Conservation (phyloP, 2,113 vertebrate genomes). For the Ameiurus melas region DNA sequence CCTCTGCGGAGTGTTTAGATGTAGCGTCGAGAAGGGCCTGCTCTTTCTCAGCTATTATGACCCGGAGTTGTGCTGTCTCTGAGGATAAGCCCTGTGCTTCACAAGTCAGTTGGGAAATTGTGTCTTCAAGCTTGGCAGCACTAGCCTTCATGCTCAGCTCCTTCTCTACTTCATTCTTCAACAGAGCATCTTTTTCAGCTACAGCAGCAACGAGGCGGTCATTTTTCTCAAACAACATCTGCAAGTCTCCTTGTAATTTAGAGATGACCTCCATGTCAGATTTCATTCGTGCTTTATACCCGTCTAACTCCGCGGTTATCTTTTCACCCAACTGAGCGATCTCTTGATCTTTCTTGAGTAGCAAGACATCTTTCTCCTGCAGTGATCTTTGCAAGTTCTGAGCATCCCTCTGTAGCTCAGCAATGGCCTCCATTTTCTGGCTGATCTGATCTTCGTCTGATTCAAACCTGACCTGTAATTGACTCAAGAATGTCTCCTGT, state of each 20-base stretch:
- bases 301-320: constrained; percentile 64
- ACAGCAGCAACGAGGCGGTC: constrained; percentile 62
- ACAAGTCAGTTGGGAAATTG: constrained; percentile 58
- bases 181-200: constrained; percentile 66
- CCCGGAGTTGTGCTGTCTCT: constrained; percentile 68
- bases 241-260: constrained; percentile 69
- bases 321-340: constrained; percentile 68
- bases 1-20: constrained; percentile 53
- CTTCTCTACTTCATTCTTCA: constrained; percentile 71
- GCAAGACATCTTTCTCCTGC: constrained; percentile 67
- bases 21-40: constrained; percentile 56
- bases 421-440: constrained; percentile 64
- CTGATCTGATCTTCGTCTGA: constrained; percentile 64
- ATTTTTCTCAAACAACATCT: constrained; percentile 56
- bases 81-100: constrained; percentile 65
- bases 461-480: constrained; percentile 63
- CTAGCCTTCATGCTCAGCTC: constrained; percentile 60
- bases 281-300: constrained; percentile 69
- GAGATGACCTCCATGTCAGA: constrained; percentile 73
- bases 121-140: constrained; percentile 67
- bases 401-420: constrained; percentile 67
- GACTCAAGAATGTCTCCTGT: constrained; percentile 70
- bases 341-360: constrained; percentile 67
- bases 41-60: constrained; percentile 72
- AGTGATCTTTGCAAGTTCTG: constrained; percentile 55